These are phyloP conservation scores for Eurosta solidaginis DNA, from an alignment of 1,140 invertebrate genomes.

Conservation along the genomic window DNA sequence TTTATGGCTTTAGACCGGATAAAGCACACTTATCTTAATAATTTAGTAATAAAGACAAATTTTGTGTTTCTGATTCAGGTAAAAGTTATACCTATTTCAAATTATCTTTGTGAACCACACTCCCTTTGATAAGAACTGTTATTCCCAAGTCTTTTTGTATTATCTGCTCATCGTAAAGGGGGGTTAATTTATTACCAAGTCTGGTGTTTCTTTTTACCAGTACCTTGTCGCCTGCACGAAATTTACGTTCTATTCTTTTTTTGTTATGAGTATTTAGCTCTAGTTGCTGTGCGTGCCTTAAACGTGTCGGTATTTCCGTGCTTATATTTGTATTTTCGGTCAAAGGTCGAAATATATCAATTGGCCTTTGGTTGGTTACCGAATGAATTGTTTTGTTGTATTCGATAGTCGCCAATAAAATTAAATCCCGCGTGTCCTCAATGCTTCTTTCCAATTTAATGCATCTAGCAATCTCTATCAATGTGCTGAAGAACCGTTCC, in stretches of 20 bases:
- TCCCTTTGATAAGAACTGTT: not conserved
- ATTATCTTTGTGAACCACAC: not conserved
- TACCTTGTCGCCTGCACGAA: not conserved
- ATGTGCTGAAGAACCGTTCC: no score
- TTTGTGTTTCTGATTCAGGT: slow-evolving; percentile 3
- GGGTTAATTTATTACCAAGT: not conserved
- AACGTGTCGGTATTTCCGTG: slow-evolving; percentile 36
- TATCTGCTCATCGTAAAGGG: not conserved
- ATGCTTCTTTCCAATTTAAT: no score
- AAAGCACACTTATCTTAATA: not conserved
- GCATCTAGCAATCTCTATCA: no score
- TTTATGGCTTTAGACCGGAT: not conserved
- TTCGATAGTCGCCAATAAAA: no score
- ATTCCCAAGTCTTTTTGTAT: not conserved
- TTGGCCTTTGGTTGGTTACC: not conserved
- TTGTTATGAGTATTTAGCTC: not conserved
- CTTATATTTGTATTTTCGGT: not conserved
- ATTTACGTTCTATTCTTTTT: not conserved
- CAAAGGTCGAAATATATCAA: not conserved
- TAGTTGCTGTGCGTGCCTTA: not conserved
- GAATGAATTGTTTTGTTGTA: not conserved
- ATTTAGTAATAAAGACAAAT: not conserved
- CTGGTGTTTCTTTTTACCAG: not conserved
- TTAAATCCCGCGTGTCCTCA: no score
- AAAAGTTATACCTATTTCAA: not conserved